Evolutionary conservation across 64 coral and sea anemone genomes (phyloP), one percentile per base, ranked within the genome.

Genomic region (Exaiptasia diaphana): DNA sequence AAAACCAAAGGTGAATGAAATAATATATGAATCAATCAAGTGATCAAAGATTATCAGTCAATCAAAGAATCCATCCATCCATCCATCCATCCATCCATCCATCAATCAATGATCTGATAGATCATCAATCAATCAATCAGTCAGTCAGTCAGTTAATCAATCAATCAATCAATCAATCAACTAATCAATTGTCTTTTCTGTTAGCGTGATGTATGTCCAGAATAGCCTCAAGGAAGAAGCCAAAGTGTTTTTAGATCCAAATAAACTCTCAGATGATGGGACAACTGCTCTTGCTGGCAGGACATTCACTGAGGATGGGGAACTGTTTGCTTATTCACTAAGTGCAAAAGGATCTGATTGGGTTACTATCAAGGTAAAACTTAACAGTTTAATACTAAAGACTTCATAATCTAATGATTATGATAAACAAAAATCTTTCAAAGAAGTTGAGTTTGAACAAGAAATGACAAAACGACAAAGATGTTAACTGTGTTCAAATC

Each of bases 201-300:
- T 30, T 44, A 99, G 95, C 81, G 95, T 99, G 18, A 85, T 99
- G 80, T 99, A 85, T 76, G 85, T 92, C 44, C 90, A 99, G 38
- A 75, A 83, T 8, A 71, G 49, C 27, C 55, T 99, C 36, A 67
- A 86, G 24, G 82, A 75, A 29, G 80, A 85, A 35, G 73, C 85
- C 29, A 34, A 83, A 41, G 95, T 89, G 27, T 93, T 99, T 82
- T 78, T 99, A 17, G 95, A 99, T 50, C 95, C 95, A 40, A 99
- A 99, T 40, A 91, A 88, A n/a, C 50, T 99, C 3, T 92, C 88
- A 46, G 95, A 99, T 3, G 95, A 99, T 80, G 95, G 95, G 11
- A 93, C 85, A 10, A 61, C 86, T 33, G 89, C 95, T 53, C n/a
- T 99, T 27, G 67, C 54, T 42, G 86, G 89, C 60, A 63, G 81